Evolutionary conservation across 2,797 vertebrate species (phyloP).

Genomic region (Cyclura pinguis): DNA sequence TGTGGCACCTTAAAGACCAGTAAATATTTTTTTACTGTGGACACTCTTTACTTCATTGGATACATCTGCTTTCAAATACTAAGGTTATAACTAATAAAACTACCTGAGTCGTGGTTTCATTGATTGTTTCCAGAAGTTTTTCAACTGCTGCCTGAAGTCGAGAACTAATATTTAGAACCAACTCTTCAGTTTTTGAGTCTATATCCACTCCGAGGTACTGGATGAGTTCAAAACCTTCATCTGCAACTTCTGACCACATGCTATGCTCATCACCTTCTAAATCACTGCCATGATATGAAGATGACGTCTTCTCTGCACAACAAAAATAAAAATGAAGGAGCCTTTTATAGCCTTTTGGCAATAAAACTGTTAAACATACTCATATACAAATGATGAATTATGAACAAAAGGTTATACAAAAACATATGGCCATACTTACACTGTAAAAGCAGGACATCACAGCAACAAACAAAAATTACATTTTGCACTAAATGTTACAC

Average conservation of each 20-base stretch:
- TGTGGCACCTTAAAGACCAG: not conserved
- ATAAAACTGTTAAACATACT: not conserved
- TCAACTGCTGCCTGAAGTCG: slow-evolving; percentile 91
- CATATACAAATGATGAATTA: slow-evolving; percentile 37
- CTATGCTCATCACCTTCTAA: slow-evolving; percentile 68
- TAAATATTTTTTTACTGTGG: not conserved
- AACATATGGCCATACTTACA: not conserved
- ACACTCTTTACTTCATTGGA: not conserved
- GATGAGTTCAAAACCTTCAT: slow-evolving; percentile 83
- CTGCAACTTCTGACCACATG: slow-evolving; percentile 79
- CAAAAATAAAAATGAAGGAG: slow-evolving; percentile 16
- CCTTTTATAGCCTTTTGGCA: slow-evolving; percentile 41
- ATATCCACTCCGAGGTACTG: slow-evolving; percentile 83
- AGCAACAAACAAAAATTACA: slow-evolving; percentile 57
- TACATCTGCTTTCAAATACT: slow-evolving; percentile 4
- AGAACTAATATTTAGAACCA: slow-evolving; percentile 86
- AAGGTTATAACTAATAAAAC: not conserved
- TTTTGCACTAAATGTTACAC: slow-evolving; percentile 44
- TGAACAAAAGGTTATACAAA: slow-evolving; percentile 19
- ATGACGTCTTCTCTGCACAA: slow-evolving; percentile 75
- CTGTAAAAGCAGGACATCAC: slow-evolving; percentile 42
- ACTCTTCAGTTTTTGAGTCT: slow-evolving; percentile 88
- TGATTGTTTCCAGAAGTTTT: slow-evolving; percentile 93
- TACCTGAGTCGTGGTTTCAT: slow-evolving; percentile 91
- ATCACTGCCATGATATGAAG: slow-evolving; percentile 72